Evolutionary conservation across 2,113 vertebrate genomes (phyloP), one percentile per base, ranked within the genome.

Genomic region (Strigops habroptila): DNA sequence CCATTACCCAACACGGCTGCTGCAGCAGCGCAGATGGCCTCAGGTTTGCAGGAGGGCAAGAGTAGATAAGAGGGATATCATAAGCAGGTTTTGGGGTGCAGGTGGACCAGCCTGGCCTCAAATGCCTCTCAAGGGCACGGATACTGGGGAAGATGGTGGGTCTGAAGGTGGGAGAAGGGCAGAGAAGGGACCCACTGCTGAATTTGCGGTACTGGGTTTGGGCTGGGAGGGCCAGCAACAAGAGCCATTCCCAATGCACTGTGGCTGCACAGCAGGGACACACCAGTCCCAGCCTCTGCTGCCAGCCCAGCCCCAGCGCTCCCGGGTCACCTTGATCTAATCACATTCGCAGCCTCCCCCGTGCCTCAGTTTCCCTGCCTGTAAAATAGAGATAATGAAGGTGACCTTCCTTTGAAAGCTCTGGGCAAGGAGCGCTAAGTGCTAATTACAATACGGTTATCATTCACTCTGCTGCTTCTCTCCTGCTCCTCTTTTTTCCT

Each of bases 351-450:
- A 0, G 2, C 49, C 52, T 73, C 14, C 79, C 67, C 18, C 0
- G 0, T 94, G 75, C 90, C 95, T 97, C 96, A 95, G 88, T 96
- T 96, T 92, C 76, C 68, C 35, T 0, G 0, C 30, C 91, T 86
- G 86, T 24, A 67, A 93, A 93, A 70, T 55, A 91, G 86, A 93
- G 80, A 88, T 94, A 94, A 91, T 46, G 67, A 90, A 90, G 67
- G 59, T 93, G 88, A 94, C 92, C 63, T 80, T 87, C 59, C 60
- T 83, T 25, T 35, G 73, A 71, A 75, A 86, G 60, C 91, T 86
- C 60, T 24, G 43, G 12, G 28, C 0, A 0, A 86, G 48, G 30
- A 88, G 16, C 0, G 0, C n/a, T 65, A 52, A 93, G 37, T 22
- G 28, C 76, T 94, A 89, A 97, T 95, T 95, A 95, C 43, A 86